Evolutionary conservation across 2,888 invertebrate genomes (phyloP), one percentile per base, ranked within the genome.

Genomic region (Apamea sordens): DNA sequence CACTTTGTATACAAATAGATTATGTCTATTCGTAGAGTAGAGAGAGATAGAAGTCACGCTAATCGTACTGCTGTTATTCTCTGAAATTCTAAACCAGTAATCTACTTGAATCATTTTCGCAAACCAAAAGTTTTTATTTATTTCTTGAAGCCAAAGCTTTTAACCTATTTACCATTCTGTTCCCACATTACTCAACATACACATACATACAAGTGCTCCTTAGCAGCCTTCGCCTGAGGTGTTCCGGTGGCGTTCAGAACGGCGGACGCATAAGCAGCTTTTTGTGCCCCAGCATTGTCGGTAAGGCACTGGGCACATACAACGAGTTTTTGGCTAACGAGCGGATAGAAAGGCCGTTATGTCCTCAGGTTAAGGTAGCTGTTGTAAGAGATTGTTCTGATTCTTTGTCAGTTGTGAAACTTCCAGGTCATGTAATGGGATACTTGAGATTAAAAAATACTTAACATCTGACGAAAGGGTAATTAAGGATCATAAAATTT

Each of bases 341-440:
- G 95, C 96, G 96, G 96, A 96, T 96, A 96, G 96, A 95, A 95
- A 95, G 96, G 94, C 92, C 86, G 89, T 92, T 93, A 89, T 84
- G 71, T 91, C 89, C 85, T 88, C 88, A 77, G 90, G 88, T 84
- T 85, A 85, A 85, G 50, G 64, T 73, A 82, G 84, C 83, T 78
- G 84, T 86, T 89, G 88, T 83, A 82, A 87, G 78, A 80, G 77
- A 85, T 80, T 61, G 71, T 87, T 79, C 80, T 77, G 79, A 80
- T 83, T 80, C 82, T 61, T 84, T 79, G 36, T 71, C 41, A 75
- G 80, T 86, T 89, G 71, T 78, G 85, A 84, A 84, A 78, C 24
- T 73, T 84, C 59, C 84, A 77, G 71, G 78, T 77, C 65, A 72
- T 47, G 21, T 61, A 64, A 76, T 76, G 53, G 13, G 13, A 47